Evolutionary conservation across 23 tunicate genomes (phyloP), one percentile per base, ranked within the genome.

Genomic region (Trididemnum clinides): DNA sequence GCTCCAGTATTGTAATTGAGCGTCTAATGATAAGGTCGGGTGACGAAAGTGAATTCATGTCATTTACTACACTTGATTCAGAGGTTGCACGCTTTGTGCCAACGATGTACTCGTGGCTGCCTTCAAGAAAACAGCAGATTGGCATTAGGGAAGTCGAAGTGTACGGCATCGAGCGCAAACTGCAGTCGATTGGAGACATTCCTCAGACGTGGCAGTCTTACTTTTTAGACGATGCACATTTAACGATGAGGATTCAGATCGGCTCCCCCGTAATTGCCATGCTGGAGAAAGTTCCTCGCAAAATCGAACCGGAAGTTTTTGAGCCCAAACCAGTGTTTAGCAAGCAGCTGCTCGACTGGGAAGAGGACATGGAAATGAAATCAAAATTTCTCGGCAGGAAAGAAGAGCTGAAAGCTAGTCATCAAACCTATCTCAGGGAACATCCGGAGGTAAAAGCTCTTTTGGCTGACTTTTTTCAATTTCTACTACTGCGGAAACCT

Each of bases 391-490:
- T 94, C 6, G 84, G 85, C 10, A 49, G 98, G 0, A 94, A 94
- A 51, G 94, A 94, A 65, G 90, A 92, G 26, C 58, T 94, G 22
- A 84, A 89, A 72, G 98, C 98, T 2, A 86, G 87, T 19, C 94
- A 94, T 62, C 72, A 84, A 34, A 85, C 87, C 15, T 94, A 94
- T 57, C 83, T 94, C 6, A 80, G 94, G 2, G 82, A 85, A 25
- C 98, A 94, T 49, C 94, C 98, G 0, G 98, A 94, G 32, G 98
- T 80, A 1, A 39, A 84, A 23, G 94, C 93, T 27, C 58, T 94
- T 33, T 87, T 94, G 33, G 87, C 94, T 1, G 98, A 94, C 35
- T 94, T 94, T 57, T 88, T 94, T 65, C 98, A 94, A 77, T 87
- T 86, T 76, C 51, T 89, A 29, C 77, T 94, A 22, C 86, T 94